phyloP scores from a whole-genome alignment of 2,888 invertebrate species.

The Stenchaetothrips biformis region DNA sequence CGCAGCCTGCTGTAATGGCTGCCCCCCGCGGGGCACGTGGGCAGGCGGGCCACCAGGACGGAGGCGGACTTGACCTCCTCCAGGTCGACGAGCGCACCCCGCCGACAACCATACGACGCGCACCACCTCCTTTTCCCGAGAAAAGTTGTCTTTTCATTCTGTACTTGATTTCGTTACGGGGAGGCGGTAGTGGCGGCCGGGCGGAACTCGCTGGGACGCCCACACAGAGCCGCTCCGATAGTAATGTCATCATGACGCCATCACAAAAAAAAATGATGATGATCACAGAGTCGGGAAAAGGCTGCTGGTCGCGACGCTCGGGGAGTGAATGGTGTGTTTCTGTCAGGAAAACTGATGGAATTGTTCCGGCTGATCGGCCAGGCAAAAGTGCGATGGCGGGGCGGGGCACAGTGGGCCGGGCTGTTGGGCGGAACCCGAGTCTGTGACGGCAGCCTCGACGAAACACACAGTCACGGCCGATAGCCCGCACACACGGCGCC shows the following conservation, averaged over 20 bases:
- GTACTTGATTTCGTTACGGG: not conserved
- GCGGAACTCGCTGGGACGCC: not conserved
- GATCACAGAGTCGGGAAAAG: conserved; percentile 42
- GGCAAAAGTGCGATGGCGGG: conserved; percentile 11
- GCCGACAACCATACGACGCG: too few relatives aligned
- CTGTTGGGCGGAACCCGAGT: too few relatives aligned
- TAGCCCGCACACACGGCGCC: not conserved
- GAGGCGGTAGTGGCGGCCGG: not conserved
- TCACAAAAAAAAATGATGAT: conserved; percentile 28
- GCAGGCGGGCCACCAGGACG: conserved; percentile 22
- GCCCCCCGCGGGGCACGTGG: conserved; percentile 15
- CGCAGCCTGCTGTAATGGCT: not conserved
- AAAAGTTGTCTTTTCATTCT: too few relatives aligned
- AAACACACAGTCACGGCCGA: too few relatives aligned
- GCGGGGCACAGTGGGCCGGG: not conserved
- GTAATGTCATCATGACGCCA: not conserved
- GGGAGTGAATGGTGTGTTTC: conserved; percentile 19
- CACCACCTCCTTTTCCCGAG: too few relatives aligned
- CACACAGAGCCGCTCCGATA: not conserved
- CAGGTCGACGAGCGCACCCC: too few relatives aligned
- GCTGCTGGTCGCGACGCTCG: conserved; percentile 43
- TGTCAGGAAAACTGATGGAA: conserved; percentile 9
- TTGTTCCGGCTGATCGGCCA: not conserved
- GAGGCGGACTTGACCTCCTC: too few relatives aligned
- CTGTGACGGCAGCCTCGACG: too few relatives aligned